A percentile compares a stretch with the other conserved stretches of the same genome.
Conservation (phyloP, 2,113 vertebrate species). For the Scomber colias region DNA sequence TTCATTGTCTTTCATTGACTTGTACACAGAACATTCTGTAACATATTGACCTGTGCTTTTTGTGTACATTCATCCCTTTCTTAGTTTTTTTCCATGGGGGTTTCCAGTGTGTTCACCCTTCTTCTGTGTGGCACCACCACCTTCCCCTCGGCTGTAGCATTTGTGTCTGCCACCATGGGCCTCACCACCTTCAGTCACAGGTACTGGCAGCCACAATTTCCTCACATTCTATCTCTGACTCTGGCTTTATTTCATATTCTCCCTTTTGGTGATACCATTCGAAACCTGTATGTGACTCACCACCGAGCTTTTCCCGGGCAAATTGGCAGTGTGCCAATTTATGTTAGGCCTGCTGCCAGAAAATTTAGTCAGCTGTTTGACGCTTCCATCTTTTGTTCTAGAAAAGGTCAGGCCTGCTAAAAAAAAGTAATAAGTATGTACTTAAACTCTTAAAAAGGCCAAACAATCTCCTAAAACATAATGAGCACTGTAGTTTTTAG, state of each 20-base stretch:
- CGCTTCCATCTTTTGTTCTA: too few relatives aligned
- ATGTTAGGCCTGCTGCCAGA: too few relatives aligned
- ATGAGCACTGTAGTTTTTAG: too few relatives aligned
- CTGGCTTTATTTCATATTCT: neutral
- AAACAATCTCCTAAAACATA: too few relatives aligned
- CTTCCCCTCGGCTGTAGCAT: slow-evolving; percentile 90
- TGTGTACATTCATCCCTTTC: slow-evolving; percentile 32
- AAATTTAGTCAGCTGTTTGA: too few relatives aligned
- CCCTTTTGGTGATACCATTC: neutral
- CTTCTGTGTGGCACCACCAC: slow-evolving; percentile 90
- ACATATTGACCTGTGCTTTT: slow-evolving; percentile 23
- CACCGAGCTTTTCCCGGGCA: too few relatives aligned
- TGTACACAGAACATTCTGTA: neutral
- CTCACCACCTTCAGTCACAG: slow-evolving; percentile 97
- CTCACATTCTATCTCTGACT: neutral
- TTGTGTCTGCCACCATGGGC: slow-evolving; percentile 91
- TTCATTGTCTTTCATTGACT: neutral
- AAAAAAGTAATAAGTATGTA: too few relatives aligned
- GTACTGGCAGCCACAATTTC: slow-evolving; percentile 71
- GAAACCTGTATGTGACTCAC: too few relatives aligned
- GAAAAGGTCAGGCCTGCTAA: too few relatives aligned
- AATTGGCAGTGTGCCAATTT: too few relatives aligned
- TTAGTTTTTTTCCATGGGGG: slow-evolving; percentile 93
- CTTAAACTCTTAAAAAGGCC: too few relatives aligned
- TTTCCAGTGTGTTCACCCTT: slow-evolving; percentile 92